Conservation (phyloP, 2,888 invertebrate species). For the Pachycephus smyrnensis region DNA sequence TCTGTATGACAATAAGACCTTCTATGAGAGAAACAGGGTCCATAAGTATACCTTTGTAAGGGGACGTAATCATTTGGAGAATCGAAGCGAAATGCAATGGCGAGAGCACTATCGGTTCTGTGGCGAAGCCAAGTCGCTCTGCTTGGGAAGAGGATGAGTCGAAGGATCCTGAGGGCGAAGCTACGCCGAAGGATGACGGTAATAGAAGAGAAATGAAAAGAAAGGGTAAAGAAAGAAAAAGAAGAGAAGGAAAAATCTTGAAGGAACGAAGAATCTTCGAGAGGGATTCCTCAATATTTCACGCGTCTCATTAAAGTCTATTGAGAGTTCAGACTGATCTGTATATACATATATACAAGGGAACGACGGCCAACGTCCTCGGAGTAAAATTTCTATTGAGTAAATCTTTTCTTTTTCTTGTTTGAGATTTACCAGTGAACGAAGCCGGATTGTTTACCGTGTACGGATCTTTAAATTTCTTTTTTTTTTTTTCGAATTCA, state of each 20-base stretch:
- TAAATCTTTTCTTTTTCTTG: background rate
- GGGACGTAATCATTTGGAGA: background rate
- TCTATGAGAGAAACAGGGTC: background rate
- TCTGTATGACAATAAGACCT: background rate
- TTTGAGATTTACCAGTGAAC: background rate
- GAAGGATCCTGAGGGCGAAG: background rate
- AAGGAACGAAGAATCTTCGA: background rate
- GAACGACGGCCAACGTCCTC: background rate
- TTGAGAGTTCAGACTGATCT: background rate
- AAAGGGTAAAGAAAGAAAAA: background rate
- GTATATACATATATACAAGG: background rate
- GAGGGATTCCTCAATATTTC: background rate
- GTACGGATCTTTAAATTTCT: background rate
- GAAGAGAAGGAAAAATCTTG: background rate
- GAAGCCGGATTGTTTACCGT: background rate
- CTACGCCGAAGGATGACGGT: background rate
- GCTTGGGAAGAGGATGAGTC: background rate
- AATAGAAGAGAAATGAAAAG: background rate
- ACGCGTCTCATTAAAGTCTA: background rate
- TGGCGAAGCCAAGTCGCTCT: background rate
- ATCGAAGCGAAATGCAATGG: background rate
- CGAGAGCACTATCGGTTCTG: background rate
- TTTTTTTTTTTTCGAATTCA: background rate
- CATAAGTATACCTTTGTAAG: too few species aligned
- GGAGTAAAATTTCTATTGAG: background rate